Base-by-base conservation (phyloP, 2,113 vertebrate species). In the Himantopus leucocephalus region DNA sequence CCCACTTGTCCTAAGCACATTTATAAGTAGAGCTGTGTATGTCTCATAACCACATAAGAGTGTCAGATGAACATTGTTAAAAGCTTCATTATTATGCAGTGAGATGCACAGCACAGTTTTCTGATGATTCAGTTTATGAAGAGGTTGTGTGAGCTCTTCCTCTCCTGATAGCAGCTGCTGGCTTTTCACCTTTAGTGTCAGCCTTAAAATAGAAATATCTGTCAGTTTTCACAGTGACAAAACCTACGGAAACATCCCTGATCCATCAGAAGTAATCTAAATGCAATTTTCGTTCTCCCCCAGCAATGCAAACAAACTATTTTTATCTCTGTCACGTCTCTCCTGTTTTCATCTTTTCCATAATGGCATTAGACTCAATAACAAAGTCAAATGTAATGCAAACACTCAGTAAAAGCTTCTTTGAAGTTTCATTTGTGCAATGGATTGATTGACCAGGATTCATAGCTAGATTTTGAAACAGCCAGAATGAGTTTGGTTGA, bases 161-260 rank as follows among this genome's bases (percentile, higher is more conserved):
- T 84, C 5, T 76, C 21, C 48, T 60, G 18, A 22, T 82, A 96
- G 94, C 7, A 93, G 35, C 52, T 86, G 43, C 82, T 1, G 5
- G 24, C 63, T 86, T 95, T 90, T 77, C 37, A 59, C 48, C 48
- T 79, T 84, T 56, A 83, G 12, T 50, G 20, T 72, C 81, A 88
- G 50, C 18, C 50, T 93, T 84, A 92, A 96, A 96, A 90, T 95
- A 93, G 76, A 91, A 93, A 70, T 66, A 78, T 43, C 60, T 93
- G 26, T 41, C 56, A 79, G 37, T 78, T 88, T 91, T 92, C 30
- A 68, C 63, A 63, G 27, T 68, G 23, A 52, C 18, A 73, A 92
- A n/a, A 39, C 71, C 32, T 53, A 56, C 48, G 91, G 64, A 96
- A 96, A 62, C 30, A 82, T 52, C 16, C 9, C 53, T 27, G 18